These are phyloP conservation scores for Morinoia aosen DNA, from an alignment of 2,888 invertebrate species.

Conservation along the genomic window DNA sequence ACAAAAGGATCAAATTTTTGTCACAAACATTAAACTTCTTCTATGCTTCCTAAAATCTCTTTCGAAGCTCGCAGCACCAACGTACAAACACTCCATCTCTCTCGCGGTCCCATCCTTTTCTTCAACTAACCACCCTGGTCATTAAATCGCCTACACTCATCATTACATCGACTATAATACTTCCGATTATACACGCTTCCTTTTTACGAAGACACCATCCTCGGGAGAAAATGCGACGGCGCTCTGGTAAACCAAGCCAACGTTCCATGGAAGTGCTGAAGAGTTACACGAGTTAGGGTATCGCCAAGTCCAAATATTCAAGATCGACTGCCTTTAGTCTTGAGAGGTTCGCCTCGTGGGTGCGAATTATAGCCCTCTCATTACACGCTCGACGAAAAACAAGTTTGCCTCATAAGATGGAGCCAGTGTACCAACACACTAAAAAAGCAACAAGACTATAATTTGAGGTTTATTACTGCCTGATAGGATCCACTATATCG, in stretches of 20 bases:
- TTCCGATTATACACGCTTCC: constrained; percentile 53
- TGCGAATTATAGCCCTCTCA: constrained; percentile 51
- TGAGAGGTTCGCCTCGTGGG: constrained; percentile 35
- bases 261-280: not conserved
- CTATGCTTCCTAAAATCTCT: constrained; percentile 15
- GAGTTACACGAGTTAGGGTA: constrained; percentile 6
- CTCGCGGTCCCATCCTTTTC: constrained; percentile 50
- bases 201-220: constrained; percentile 51
- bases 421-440: constrained; percentile 51
- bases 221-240: not conserved
- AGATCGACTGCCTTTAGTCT: constrained; percentile 53
- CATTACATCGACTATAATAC: constrained; percentile 52
- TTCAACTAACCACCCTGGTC: constrained; percentile 46
- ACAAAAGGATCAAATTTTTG: not conserved
- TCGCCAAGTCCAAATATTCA: constrained; percentile 25
- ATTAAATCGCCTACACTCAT: constrained; percentile 51
- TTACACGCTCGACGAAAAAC: constrained; percentile 51
- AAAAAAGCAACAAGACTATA: constrained; percentile 47
- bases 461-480: constrained; percentile 52
- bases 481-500: constrained; percentile 52
- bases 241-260: not conserved
- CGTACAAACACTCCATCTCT: constrained; percentile 26
- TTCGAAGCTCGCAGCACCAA: not conserved
- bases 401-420: constrained; percentile 39
- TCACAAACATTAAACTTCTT: not conserved